Conservation (phyloP, 2,113 vertebrate genomes). For the Leptobrachium leishanense region DNA sequence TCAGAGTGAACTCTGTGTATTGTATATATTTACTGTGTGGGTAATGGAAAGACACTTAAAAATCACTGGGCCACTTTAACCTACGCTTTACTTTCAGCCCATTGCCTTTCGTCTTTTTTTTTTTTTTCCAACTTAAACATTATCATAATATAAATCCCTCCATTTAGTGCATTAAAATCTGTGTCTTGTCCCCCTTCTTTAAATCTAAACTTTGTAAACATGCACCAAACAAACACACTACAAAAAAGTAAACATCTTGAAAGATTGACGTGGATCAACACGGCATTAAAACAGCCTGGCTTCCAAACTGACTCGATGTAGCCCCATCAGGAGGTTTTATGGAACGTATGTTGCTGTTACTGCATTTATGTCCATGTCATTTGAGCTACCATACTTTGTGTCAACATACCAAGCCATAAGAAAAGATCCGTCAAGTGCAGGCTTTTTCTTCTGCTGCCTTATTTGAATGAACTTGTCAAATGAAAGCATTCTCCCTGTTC, state of each 20-base stretch:
- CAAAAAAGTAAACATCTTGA: background rate
- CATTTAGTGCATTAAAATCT: too few relatives aligned
- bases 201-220: too few relatives aligned
- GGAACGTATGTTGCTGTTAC: background rate
- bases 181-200: too few relatives aligned
- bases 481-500: slow-evolving; percentile 27
- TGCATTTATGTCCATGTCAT: slow-evolving; percentile 15
- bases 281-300: background rate
- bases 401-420: slow-evolving; percentile 24
- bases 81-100: too few relatives aligned
- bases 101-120: too few relatives aligned
- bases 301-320: background rate
- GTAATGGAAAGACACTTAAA: too few relatives aligned
- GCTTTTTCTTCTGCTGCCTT: background rate
- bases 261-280: background rate
- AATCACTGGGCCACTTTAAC: too few relatives aligned
- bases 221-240: too few relatives aligned
- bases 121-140: too few relatives aligned
- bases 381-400: slow-evolving; percentile 27
- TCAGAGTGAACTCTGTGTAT: too few relatives aligned
- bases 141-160: too few relatives aligned
- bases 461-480: slow-evolving; percentile 35
- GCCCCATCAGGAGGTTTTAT: background rate
- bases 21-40: too few relatives aligned
- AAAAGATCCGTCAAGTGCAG: slow-evolving; percentile 26